Percentiles rank a stretch among this genome's conserved stretches.
These are phyloP conservation scores for Graphium colonna DNA, from an alignment of 2,888 invertebrate genomes.

Conservation along the genomic window DNA sequence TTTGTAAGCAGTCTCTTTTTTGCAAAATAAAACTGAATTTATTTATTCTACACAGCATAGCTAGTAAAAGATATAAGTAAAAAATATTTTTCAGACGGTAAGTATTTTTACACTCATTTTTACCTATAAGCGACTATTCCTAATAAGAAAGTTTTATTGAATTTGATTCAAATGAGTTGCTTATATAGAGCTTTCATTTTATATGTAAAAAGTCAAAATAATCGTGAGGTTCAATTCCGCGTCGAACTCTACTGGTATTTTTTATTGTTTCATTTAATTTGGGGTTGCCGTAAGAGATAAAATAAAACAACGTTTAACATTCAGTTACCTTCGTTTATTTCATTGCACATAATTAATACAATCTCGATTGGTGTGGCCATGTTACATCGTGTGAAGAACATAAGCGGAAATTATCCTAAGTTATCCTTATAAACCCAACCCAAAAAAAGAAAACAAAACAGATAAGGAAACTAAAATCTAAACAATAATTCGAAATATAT, in stretches of 20 bases:
- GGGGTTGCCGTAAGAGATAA: slow-evolving; percentile 8
- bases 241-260: not conserved
- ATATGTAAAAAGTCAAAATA: too few relatives aligned
- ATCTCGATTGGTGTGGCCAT: slow-evolving; percentile 52
- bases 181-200: too few relatives aligned
- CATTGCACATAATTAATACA: slow-evolving; percentile 52
- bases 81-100: too few relatives aligned
- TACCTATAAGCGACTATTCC: too few relatives aligned
- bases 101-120: too few relatives aligned
- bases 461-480: slow-evolving; percentile 28
- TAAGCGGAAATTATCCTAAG: slow-evolving; percentile 20
- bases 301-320: slow-evolving; percentile 25
- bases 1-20: too few relatives aligned
- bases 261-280: not conserved
- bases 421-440: slow-evolving; percentile 20
- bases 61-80: too few relatives aligned
- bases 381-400: slow-evolving; percentile 23
- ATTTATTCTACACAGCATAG: too few relatives aligned
- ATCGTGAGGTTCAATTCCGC: too few relatives aligned
- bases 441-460: slow-evolving; percentile 29
- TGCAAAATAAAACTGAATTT: too few relatives aligned
- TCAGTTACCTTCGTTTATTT: slow-evolving; percentile 43
- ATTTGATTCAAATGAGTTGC: too few relatives aligned
- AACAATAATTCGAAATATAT: not conserved
- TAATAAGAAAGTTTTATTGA: too few relatives aligned